phyloP scores from a whole-genome alignment of 2,888 invertebrate species.

The Phaedon cochleariae region DNA sequence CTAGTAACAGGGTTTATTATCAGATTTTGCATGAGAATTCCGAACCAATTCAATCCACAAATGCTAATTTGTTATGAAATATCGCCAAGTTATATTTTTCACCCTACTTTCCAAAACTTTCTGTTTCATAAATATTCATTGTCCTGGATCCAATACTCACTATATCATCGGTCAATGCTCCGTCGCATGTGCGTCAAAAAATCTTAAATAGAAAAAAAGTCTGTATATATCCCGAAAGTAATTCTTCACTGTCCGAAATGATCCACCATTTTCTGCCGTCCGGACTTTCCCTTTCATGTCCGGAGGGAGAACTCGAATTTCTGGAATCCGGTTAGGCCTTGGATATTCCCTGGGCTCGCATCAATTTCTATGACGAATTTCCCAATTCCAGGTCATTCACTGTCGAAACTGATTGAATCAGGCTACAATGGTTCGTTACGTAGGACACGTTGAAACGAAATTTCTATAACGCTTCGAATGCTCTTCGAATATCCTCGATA shows the following conservation, averaged over 20 bases:
- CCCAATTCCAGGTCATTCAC: not conserved
- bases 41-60: no score
- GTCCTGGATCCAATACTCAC: no score
- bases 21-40: no score
- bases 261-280: not conserved
- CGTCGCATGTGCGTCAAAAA: no score
- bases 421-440: not conserved
- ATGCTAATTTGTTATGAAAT: no score
- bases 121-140: no score
- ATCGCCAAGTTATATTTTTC: no score
- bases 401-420: not conserved
- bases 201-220: not conserved
- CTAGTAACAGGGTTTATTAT: no score
- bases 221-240: no score
- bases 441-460: not conserved
- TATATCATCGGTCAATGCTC: not conserved
- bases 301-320: not conserved
- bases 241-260: not conserved
- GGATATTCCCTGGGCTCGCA: not conserved
- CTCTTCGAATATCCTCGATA: no score
- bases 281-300: not conserved
- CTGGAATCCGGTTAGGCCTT: not conserved
- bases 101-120: no score
- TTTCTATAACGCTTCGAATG: no score
- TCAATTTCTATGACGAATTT: not conserved